Evolutionary conservation across 2,113 vertebrate genomes (phyloP).

Genomic region (Toxotes chatareus): DNA sequence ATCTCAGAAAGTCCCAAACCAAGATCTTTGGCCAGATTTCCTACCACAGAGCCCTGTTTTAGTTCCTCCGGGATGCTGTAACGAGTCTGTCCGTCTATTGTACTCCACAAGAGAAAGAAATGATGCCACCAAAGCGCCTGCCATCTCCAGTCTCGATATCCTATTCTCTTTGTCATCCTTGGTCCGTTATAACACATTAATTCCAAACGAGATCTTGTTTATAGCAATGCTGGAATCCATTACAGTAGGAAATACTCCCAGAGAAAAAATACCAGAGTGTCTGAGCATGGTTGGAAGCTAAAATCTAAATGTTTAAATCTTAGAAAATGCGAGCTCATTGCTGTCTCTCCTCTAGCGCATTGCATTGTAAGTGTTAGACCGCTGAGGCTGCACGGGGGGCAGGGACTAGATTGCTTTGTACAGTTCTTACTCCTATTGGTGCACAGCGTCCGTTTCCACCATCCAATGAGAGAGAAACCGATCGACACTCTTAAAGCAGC

Average conservation of each 20-base stretch:
- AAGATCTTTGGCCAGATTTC: conserved; percentile 86
- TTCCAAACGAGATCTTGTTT: conserved; percentile 4
- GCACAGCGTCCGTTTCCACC: conserved; percentile 54
- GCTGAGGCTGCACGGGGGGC: conserved; percentile 73
- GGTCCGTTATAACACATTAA: conserved; percentile 7
- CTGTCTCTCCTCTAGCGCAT: conserved; percentile 48
- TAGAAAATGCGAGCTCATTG: not conserved
- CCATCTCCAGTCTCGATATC: conserved; percentile 74
- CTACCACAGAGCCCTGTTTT: conserved; percentile 83
- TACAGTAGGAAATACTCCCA: not conserved
- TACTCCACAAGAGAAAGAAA: conserved; percentile 82
- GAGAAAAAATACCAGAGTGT: not conserved
- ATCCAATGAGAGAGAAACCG: conserved; percentile 72
- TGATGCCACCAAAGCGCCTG: conserved; percentile 74
- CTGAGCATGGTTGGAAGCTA: conserved; percentile 3
- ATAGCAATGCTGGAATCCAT: conserved; percentile 11
- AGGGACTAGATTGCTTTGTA: conserved; percentile 83
- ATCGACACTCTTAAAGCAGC: conserved; percentile 32
- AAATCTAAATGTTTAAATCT: not conserved
- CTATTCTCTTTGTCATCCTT: conserved; percentile 66
- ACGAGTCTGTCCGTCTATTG: conserved; percentile 76
- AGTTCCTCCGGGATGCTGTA: conserved; percentile 87
- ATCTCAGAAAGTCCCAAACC: conserved; percentile 82
- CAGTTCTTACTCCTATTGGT: conserved; percentile 82
- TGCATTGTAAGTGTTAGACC: conserved; percentile 65